Percentiles rank a stretch among this genome's conserved stretches.
These are phyloP conservation scores for Agriopis leucophaearia DNA, from an alignment of 2,888 invertebrate genomes.

Conservation along the genomic window DNA sequence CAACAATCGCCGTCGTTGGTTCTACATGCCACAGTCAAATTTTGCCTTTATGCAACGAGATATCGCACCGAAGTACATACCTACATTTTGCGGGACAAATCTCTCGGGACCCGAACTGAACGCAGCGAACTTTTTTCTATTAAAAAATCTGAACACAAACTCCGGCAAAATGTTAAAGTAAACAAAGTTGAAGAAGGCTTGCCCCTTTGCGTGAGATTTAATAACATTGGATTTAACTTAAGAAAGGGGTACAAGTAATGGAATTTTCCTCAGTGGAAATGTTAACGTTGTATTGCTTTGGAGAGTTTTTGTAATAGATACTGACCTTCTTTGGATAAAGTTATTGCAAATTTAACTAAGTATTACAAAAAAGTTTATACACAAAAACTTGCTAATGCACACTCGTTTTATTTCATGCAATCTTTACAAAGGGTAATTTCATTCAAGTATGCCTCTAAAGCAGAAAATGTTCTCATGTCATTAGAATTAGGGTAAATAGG, in stretches of 20 bases:
- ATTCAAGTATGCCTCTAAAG: too few relatives aligned
- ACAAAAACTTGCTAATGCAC: too few relatives aligned
- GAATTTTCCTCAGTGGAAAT: constrained; percentile 27
- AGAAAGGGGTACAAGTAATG: constrained; percentile 28
- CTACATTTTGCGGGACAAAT: constrained; percentile 28
- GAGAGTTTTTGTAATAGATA: constrained; percentile 20
- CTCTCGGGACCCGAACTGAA: constrained; percentile 27
- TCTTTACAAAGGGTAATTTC: too few relatives aligned
- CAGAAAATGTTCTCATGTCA: too few relatives aligned
- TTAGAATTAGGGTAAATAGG: too few relatives aligned
- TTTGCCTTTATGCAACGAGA: constrained; percentile 30
- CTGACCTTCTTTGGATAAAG: constrained; percentile 4
- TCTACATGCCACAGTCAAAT: constrained; percentile 3
- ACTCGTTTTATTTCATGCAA: too few relatives aligned
- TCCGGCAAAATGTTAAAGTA: constrained; percentile 46
- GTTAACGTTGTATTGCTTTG: constrained; percentile 18
- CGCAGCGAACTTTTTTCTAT: constrained; percentile 43
- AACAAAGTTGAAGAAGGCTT: constrained; percentile 37
- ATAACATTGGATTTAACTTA: constrained; percentile 43
- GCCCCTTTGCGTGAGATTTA: constrained; percentile 30
- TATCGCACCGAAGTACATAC: constrained; percentile 14
- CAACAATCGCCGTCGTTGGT: neutral
- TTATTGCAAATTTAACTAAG: neutral
- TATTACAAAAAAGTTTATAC: neutral
- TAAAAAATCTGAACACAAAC: constrained; percentile 44